Percentiles rank a stretch among this genome's conserved stretches.
phyloP scores from a whole-genome alignment of 1,140 invertebrate genomes.

The Popillia japonica region DNA sequence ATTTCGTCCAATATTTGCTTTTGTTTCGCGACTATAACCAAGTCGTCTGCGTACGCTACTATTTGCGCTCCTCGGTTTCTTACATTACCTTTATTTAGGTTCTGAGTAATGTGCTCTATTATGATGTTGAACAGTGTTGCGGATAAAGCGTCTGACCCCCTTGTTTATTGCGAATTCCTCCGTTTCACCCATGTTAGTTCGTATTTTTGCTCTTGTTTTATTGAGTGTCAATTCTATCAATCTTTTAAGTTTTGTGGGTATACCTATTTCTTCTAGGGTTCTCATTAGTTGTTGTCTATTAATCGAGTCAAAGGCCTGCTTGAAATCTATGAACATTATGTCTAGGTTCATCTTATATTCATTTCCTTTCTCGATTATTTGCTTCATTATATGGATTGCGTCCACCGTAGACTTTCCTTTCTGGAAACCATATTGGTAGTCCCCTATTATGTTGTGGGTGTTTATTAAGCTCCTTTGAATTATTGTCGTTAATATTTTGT shows the following conservation, averaged over 20 bases:
- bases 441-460: too few species aligned
- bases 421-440: too few species aligned
- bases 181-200: background rate
- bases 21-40: background rate
- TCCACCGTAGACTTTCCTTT: too few species aligned
- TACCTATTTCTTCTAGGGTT: background rate
- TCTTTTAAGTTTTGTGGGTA: background rate
- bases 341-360: too few species aligned
- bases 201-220: background rate
- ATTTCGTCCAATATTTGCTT: background rate
- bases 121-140: background rate
- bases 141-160: background rate
- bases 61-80: background rate
- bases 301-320: background rate
- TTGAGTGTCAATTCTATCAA: background rate
- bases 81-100: background rate
- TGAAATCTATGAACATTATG: background rate
- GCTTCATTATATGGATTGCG: too few species aligned
- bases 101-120: background rate
- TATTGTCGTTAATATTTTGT: too few species aligned
- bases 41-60: background rate
- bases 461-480: too few species aligned
- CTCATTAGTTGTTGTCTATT: background rate
- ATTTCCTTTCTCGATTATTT: too few species aligned
- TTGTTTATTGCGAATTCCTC: background rate